Evolutionary conservation across 1,140 invertebrate species (phyloP), one percentile per base, ranked within the genome.

Genomic region (Spodoptera frugiperda): DNA sequence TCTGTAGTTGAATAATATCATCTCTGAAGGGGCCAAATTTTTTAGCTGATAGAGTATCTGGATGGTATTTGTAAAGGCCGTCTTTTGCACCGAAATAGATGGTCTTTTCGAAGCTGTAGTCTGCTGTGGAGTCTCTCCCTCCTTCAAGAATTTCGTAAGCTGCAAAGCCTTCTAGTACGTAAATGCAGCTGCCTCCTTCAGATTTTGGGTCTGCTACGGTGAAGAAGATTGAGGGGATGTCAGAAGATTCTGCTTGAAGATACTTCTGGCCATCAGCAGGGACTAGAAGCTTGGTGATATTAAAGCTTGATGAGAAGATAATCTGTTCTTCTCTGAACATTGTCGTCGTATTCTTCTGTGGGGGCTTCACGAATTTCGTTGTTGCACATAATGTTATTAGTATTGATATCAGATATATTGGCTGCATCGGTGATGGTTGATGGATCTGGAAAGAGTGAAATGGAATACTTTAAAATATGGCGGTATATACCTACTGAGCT

Each of bases 81-180:
- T 90, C 87, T 80, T 80, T 91, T 0, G 87, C 81, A 5, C 90
- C 91, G 57, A 93, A 90, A 67, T 89, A 93, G 21, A 92, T 81
- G 8, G 82, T 70, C 75, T 70, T 84, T 44, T 89, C 85, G 0
- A 44, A 25, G n/a, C 89, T 82, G n/a, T 90, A 91, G 21, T 89
- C 91, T 8, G 86, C 82, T 3, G 89, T 91, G 0, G 89, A 77
- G 65, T 91, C 91, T 63, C 89, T 82, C 1, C 91, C 91, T 0
- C 89, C 89, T 86, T 92, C 91, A 8, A 92, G 75, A 0, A 92
- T 71, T 86, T 92, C 89, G 46, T 87, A 91, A 2, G 90, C 88
- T n/a, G 88, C 87, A 14, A 89, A 82, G 10, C 85, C 89, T 87
- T 92, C 87, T 15, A 92, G 54, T 1, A 91, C 89, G 57, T 90